phyloP scores from a whole-genome alignment of 2,797 vertebrate species.

The Perodicticus potto region DNA sequence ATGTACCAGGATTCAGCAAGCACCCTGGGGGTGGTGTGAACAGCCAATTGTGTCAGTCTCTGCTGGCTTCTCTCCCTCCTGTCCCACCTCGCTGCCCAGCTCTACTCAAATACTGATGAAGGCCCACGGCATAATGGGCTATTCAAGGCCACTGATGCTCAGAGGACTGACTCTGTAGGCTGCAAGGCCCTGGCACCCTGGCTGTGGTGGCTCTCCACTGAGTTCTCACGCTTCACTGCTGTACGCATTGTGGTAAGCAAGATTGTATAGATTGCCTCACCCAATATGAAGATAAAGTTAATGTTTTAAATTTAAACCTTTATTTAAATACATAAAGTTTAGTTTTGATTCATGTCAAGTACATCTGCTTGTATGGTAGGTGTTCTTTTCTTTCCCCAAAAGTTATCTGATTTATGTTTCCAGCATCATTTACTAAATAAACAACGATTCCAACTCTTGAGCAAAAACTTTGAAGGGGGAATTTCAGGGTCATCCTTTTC shows the following conservation, averaged over 20 bases:
- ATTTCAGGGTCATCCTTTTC: background rate
- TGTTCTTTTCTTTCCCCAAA: background rate
- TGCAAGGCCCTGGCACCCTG: background rate
- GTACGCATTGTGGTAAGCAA: background rate
- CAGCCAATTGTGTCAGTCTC: background rate
- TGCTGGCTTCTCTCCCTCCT: background rate
- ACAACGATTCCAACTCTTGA: background rate
- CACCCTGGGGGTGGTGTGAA: no score
- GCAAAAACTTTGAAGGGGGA: background rate
- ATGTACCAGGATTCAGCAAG: background rate
- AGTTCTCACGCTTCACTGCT: background rate
- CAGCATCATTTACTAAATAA: background rate
- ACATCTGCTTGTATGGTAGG: background rate
- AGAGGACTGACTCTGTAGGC: background rate
- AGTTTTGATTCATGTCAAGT: background rate
- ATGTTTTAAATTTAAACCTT: background rate
- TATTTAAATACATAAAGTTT: no score
- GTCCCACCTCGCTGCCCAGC: no score
- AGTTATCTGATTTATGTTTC: background rate
- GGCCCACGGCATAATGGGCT: rapidly evolving
- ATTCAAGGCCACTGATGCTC: rapidly evolving
- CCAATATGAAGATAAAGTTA: background rate
- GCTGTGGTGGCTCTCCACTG: no score
- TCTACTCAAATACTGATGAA: no score
- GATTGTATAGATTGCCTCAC: no score